Conservation (phyloP, 2,113 vertebrate species). For the Dendropsophus ebraccatus region DNA sequence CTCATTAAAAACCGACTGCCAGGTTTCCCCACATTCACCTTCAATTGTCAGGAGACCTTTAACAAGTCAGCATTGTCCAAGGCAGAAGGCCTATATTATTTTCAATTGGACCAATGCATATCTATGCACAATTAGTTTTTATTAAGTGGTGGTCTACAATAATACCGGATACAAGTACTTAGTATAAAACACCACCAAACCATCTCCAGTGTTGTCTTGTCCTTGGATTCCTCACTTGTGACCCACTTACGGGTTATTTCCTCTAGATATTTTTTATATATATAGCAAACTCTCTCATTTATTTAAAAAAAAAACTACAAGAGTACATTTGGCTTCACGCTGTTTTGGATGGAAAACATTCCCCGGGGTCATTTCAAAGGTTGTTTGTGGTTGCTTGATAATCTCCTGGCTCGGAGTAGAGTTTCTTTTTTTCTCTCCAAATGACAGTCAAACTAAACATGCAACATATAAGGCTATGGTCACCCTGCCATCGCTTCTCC, state of each 20-base stretch:
- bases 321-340: constrained; percentile 12
- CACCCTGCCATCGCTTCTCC: not conserved
- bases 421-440: not conserved
- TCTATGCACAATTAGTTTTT: too few relatives aligned
- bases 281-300: not conserved
- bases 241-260: not conserved
- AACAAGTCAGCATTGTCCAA: too few relatives aligned
- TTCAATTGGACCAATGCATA: too few relatives aligned
- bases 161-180: too few relatives aligned
- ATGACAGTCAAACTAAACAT: not conserved
- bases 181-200: not conserved
- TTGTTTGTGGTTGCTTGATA: not conserved
- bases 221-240: not conserved
- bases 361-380: constrained; percentile 4
- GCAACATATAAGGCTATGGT: not conserved
- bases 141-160: too few relatives aligned
- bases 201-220: not conserved
- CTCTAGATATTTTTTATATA: not conserved
- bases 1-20: too few relatives aligned
- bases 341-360: constrained; percentile 21
- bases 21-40: too few relatives aligned
- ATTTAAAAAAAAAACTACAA: constrained; percentile 4
- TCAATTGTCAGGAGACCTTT: too few relatives aligned
- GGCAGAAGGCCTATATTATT: too few relatives aligned
- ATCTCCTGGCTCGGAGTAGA: not conserved